These are phyloP conservation scores for Coleophora deauratella DNA, from an alignment of 2,888 invertebrate species.

Conservation along the genomic window DNA sequence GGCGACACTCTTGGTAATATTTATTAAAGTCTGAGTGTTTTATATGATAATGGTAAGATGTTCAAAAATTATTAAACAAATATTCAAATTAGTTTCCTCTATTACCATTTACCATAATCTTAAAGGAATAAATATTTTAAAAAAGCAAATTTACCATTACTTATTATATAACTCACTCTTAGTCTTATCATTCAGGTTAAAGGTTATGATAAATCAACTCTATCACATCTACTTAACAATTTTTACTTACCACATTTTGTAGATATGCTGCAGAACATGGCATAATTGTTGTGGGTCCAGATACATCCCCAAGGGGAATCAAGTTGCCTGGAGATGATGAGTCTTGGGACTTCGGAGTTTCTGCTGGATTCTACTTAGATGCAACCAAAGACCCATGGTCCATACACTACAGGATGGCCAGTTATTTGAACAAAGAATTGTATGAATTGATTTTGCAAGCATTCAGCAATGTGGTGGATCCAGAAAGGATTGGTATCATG, in stretches of 20 bases:
- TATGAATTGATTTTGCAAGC: constrained; percentile 82
- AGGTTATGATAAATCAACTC: neutral
- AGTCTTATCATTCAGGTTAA: constrained; percentile 3
- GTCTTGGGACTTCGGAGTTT: constrained; percentile 94
- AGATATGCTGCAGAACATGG: constrained; percentile 89
- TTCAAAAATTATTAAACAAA: no score
- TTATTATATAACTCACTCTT: no score
- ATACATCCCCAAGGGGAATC: constrained; percentile 95
- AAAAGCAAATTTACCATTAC: no score
- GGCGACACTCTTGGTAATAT: no score
- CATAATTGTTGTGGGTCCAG: constrained; percentile 92
- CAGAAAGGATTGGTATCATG: constrained; percentile 81
- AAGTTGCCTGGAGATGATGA: constrained; percentile 94
- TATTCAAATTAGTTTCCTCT: no score
- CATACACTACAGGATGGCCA: constrained; percentile 94
- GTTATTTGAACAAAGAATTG: constrained; percentile 92
- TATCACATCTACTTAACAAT: neutral
- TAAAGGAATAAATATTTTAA: no score
- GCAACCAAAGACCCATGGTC: constrained; percentile 94
- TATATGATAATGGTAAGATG: no score
- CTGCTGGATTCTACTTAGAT: constrained; percentile 97
- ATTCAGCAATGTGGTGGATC: constrained; percentile 73
- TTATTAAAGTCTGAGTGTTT: no score
- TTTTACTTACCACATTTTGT: neutral
- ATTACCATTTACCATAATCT: no score